Percentiles rank a stretch among this genome's conserved stretches.
Evolutionary conservation across 2,888 invertebrate species (phyloP).

Genomic region (Sycophila texana): DNA sequence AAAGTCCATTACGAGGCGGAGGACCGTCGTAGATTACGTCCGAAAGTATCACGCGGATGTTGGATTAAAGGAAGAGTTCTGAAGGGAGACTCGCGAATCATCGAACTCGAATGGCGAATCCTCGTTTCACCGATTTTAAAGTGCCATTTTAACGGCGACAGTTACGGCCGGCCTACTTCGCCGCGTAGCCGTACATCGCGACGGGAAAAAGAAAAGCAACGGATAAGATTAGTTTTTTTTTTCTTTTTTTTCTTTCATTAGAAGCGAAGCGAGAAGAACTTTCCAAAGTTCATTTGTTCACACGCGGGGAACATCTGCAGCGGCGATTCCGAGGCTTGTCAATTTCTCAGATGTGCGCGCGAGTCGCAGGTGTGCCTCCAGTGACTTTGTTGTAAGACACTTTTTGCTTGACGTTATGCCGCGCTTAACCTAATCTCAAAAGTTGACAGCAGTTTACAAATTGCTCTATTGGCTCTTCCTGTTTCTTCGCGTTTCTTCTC

Average conservation of each 20-base stretch:
- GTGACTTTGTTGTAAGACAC: conserved; percentile 8
- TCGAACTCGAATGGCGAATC: too few species aligned
- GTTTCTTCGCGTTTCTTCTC: too few species aligned
- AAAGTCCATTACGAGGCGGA: too few species aligned
- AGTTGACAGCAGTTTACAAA: neutral
- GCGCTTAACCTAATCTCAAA: conserved; percentile 5
- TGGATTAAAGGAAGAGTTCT: too few species aligned
- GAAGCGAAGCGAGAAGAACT: neutral
- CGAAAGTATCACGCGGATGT: too few species aligned
- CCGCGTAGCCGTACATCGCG: neutral
- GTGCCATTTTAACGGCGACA: too few species aligned
- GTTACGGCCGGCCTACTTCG: too few species aligned
- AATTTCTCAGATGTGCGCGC: conserved; percentile 9
- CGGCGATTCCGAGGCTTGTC: conserved; percentile 12
- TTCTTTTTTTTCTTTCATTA: neutral
- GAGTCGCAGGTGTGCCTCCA: conserved; percentile 22
- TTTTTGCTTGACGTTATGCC: neutral
- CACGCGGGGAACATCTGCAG: conserved; percentile 21
- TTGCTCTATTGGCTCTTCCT: too few species aligned
- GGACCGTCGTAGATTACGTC: too few species aligned
- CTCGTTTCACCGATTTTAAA: too few species aligned
- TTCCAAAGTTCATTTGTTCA: conserved; percentile 2
- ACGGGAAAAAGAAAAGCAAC: neutral
- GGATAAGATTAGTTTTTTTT: neutral
- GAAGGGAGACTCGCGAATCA: too few species aligned